Evolutionary conservation across 2,888 invertebrate genomes (phyloP), one percentile per base, ranked within the genome.

Genomic region (Cordilura impudica): DNA sequence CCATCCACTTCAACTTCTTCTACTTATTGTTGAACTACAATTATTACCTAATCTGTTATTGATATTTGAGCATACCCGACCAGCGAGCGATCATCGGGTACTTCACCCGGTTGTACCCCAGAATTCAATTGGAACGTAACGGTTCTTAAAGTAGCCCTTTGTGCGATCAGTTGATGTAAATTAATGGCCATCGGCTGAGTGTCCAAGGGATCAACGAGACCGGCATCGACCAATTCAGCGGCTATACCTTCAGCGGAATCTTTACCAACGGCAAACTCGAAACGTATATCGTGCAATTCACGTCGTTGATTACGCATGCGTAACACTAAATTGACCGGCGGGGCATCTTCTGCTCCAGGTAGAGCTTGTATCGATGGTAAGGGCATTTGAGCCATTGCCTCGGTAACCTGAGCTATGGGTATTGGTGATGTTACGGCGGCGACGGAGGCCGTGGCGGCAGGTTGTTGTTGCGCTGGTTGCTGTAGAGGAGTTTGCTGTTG

Each of bases 31-130:
- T 73, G 61, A 54, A 67, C 21, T 56, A 61, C 69, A 45, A 70
- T 53, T 69, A 63, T 21, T 26, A 82, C 84, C 90, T 93, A 97
- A 92, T 97, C 97, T 83, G 95, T 95, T 89, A 98, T 94, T 85
- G 98, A 97, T 89, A 99, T 95, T 92, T 99, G 98, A 89, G 99
- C 99, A 92, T 95, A 99, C 87, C 99, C 99, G 88, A 98, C 93
- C 83, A 99, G 92, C 51, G 97, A 95, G 88, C 96, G 96, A 90
- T 99, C 98, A 90, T 99, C 98, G 69, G 96, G 94, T 79, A 95
- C 93, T 91, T 96, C 97, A 85, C 94, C 95, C 65, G 93, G 92
- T 81, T 92, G 92, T 84, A 92, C 91, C 79, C 93, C 93, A 77
- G 94, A 94, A 88, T 92, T 93, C 92, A 98, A 92, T 85, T 94